Evolutionary conservation across 2,113 vertebrate species (phyloP), one percentile per base, ranked within the genome.

Genomic region (Alces alces): DNA sequence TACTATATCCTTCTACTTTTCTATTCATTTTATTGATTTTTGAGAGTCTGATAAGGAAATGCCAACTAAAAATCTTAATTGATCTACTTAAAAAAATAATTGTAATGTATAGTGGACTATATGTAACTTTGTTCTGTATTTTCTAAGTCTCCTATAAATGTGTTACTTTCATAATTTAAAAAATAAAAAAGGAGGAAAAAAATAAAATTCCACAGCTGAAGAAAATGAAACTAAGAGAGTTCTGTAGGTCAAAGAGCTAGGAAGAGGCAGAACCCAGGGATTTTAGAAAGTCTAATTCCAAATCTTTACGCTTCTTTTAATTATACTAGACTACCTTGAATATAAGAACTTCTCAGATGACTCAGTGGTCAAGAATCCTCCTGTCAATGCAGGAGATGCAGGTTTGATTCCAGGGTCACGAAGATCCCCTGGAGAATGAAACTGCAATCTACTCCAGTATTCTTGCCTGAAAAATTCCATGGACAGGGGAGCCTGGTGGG

Each of bases 231-330:
- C 43, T 85, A 58, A 82, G 12, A 2, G 86, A 84, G n/a, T 91
- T 92, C 60, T 78, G 36, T 55, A 47, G 30, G 39, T 86, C 70
- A 89, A 89, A 76, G 1, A 50, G 27, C 60, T 82, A 94, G 12
- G 60, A 89, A 92, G 2, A 82, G 30, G 43, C 14, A 94, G 76
- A 96, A 55, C 27, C 30, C 19, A 83, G 33, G 12, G 6, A 57
- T 83, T 96, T 91, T 21, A 90, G 28, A 87, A 97, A 93, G 16
- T 87, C 94, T 79, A 76, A 88, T 64, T 84, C 14, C 88, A 84
- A 96, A 92, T 57, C 23, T 83, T 90, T 82, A 88, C 25, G 27
- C 50, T 96, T 82, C 66, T 86, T 95, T 89, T 87, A 64, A 95
- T 60, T 80, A 64, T 0, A 52, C 23, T 54, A 91, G 11, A 80